Evolutionary conservation across 2,888 invertebrate genomes (phyloP).

Genomic region (Cheilosia vulpina): DNA sequence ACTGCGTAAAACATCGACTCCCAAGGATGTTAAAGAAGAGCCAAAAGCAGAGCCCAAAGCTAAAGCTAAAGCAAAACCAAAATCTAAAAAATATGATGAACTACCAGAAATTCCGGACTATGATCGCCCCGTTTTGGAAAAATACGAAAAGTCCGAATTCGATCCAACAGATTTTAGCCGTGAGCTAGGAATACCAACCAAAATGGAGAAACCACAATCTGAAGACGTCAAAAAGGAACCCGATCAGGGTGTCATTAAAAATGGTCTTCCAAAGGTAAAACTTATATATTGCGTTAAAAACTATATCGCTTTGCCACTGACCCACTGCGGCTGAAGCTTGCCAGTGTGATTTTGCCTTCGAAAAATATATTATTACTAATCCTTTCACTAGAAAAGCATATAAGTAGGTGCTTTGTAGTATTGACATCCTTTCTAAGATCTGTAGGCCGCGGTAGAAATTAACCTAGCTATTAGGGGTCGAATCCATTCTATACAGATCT

Average conservation of each 20-base stretch:
- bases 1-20: slow-evolving; percentile 80
- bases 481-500: too few relatives aligned
- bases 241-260: slow-evolving; percentile 78
- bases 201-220: slow-evolving; percentile 81
- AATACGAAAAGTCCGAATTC: slow-evolving; percentile 86
- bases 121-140: slow-evolving; percentile 89
- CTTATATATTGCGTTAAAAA: not conserved
- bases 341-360: not conserved
- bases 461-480: too few relatives aligned
- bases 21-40: slow-evolving; percentile 80
- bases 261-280: slow-evolving; percentile 81
- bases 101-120: slow-evolving; percentile 89
- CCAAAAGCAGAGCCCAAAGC: slow-evolving; percentile 80
- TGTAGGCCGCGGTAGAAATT: too few relatives aligned
- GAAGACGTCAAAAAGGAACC: slow-evolving; percentile 78
- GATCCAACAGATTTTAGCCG: slow-evolving; percentile 83
- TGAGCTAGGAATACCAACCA: slow-evolving; percentile 80
- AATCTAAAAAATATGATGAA: slow-evolving; percentile 85
- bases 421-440: too few relatives aligned
- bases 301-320: not conserved
- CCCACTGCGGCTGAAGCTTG: too few relatives aligned
- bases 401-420: too few relatives aligned
- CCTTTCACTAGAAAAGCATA: too few relatives aligned
- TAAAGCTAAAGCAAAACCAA: slow-evolving; percentile 79
- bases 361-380: too few relatives aligned